Evolutionary conservation across 2,888 invertebrate genomes (phyloP), one percentile per base, ranked within the genome.

Genomic region (Caenorhabditis imperialis): DNA sequence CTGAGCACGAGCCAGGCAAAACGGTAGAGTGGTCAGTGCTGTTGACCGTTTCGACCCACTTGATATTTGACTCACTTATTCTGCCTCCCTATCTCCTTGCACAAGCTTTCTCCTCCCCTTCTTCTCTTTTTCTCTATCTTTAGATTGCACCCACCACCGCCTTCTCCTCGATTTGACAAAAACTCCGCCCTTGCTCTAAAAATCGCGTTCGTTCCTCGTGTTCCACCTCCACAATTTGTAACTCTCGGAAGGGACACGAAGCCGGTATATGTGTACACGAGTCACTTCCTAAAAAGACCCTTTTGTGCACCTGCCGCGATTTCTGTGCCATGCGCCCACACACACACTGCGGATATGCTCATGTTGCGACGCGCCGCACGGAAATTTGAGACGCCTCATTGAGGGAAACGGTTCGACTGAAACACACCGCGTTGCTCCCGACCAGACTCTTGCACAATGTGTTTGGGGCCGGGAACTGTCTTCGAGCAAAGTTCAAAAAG

Each of bases 11-110:
- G 57, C 60, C 16, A 44, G 57, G 53, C 55, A 54, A 48, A 70
- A 57, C 27, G 55, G 44, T 65, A 61, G 61, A 67, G 67, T 74
- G 74, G 74, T 65, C 73, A 73, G 48, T 65, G 62, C 67, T 74
- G 74, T 75, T 75, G 69, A 70, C 75, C 75, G 58, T 72, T 72
- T 72, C 67, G 60, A 65, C 62, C 67, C 76, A 72, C 76, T 76
- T 72, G 72, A 72, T 72, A 76, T 76, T 69, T 53, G 67, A 57
- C 62, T 72, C 71, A 69, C 67, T 76, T 60, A 65, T 71, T 71
- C 48, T 54, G 54, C 54, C 50, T 63, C 50, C 48, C 60, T 63
- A 69, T 69, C 61, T 70, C 23, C 54, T 48, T 60, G 54, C 70
- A 60, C 54, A 53, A 60, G 54, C 25, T 54, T 47, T 70, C 53